These are phyloP conservation scores for Phainopepla nitens DNA, from an alignment of 2,113 vertebrate species.

Conservation along the genomic window DNA sequence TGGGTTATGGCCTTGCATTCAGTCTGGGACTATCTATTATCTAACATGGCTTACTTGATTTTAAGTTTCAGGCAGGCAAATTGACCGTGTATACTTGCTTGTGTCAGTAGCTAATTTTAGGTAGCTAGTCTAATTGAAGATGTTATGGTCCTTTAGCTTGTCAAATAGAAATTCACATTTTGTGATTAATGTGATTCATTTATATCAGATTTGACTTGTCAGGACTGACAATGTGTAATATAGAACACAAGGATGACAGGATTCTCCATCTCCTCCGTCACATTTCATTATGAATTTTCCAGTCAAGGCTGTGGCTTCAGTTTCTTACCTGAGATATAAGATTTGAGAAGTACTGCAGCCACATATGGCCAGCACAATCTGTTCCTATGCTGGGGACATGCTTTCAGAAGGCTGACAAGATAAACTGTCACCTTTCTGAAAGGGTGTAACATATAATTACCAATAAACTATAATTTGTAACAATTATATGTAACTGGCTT, in stretches of 20 bases:
- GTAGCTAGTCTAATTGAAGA: conserved; percentile 69
- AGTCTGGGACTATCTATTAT: conserved; percentile 56
- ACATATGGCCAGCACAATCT: not conserved
- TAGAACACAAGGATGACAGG: conserved; percentile 65
- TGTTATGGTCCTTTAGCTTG: conserved; percentile 70
- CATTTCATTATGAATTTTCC: conserved; percentile 68
- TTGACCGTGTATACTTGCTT: conserved; percentile 65
- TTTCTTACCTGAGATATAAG: conserved; percentile 54
- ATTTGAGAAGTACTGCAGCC: conserved; percentile 9
- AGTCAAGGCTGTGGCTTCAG: conserved; percentile 64
- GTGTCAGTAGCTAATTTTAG: conserved; percentile 73
- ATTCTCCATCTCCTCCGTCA: conserved; percentile 64
- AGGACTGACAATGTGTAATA: conserved; percentile 65
- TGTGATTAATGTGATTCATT: conserved; percentile 75
- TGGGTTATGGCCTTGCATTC: conserved; percentile 51
- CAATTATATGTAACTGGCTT: not conserved
- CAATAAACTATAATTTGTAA: not conserved
- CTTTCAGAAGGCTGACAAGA: not conserved
- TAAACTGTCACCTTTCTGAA: not conserved
- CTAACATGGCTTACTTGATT: conserved; percentile 58
- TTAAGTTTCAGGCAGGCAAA: conserved; percentile 60
- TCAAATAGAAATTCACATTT: conserved; percentile 74
- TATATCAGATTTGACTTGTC: conserved; percentile 73
- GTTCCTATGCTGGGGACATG: not conserved
- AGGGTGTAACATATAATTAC: too few species aligned